These are phyloP conservation scores for Tipula unca DNA, from an alignment of 2,888 invertebrate genomes.

Conservation along the genomic window DNA sequence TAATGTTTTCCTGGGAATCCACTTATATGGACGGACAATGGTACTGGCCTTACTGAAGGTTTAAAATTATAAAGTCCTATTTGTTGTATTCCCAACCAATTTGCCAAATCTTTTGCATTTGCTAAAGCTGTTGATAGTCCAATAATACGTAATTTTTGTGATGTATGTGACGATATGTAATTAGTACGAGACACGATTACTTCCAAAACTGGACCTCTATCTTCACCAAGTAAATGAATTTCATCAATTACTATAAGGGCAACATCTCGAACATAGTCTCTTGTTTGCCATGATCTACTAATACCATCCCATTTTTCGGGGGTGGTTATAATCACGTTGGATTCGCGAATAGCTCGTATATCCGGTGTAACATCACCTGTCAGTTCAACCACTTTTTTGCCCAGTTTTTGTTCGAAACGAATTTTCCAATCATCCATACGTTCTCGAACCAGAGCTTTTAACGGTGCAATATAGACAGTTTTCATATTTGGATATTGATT, in stretches of 20 bases:
- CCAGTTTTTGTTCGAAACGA: slow-evolving; percentile 61
- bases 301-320: slow-evolving; percentile 99
- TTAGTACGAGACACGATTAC: slow-evolving; percentile 97
- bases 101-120: slow-evolving; percentile 92
- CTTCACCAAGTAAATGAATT: slow-evolving; percentile 91
- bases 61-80: slow-evolving; percentile 96
- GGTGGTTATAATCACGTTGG: slow-evolving; percentile 94
- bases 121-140: slow-evolving; percentile 97
- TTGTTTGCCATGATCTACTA: slow-evolving; percentile 94
- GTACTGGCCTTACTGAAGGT: slow-evolving; percentile 95
- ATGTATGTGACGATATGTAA: slow-evolving; percentile 87
- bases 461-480: slow-evolving; percentile 95
- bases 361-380: slow-evolving; percentile 90
- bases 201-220: slow-evolving; percentile 84
- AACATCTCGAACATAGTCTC: slow-evolving; percentile 87
- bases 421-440: slow-evolving; percentile 91
- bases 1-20: slow-evolving; percentile 98
- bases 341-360: slow-evolving; percentile 66
- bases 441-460: slow-evolving; percentile 96
- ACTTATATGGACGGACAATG: slow-evolving; percentile 79
- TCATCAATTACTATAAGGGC: slow-evolving; percentile 94
- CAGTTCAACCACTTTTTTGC: slow-evolving; percentile 84
- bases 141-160: slow-evolving; percentile 73
- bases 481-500: slow-evolving; percentile 69
- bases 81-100: slow-evolving; percentile 86